phyloP scores from a whole-genome alignment of 2,797 vertebrate genomes.

The Ficedula albicollis region DNA sequence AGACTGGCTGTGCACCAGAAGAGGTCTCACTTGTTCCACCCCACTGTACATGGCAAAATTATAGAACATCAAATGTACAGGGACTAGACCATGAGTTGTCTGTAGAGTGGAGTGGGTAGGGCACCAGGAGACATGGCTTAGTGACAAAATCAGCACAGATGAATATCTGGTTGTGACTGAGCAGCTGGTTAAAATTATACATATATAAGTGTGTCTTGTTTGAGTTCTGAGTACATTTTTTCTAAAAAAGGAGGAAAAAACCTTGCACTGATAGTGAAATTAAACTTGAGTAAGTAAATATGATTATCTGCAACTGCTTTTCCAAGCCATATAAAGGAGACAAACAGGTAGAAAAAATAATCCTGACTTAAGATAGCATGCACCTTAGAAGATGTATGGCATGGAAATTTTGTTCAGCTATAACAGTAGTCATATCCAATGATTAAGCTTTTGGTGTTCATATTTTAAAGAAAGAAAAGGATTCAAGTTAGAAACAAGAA shows the following conservation, averaged over 20 bases:
- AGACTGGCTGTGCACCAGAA: neutral
- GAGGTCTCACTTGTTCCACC: neutral
- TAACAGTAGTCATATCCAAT: neutral
- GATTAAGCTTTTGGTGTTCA: neutral
- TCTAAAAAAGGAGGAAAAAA: neutral
- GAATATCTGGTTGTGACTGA: neutral
- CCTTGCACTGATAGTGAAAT: neutral
- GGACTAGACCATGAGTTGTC: neutral
- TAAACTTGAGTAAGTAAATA: neutral
- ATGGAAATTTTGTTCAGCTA: neutral
- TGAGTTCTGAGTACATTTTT: neutral
- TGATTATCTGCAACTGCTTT: neutral
- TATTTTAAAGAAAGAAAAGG: neutral
- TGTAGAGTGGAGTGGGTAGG: neutral
- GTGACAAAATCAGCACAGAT: neutral
- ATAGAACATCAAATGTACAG: neutral
- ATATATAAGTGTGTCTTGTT: neutral
- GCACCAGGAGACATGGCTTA: neutral
- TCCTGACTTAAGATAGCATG: neutral
- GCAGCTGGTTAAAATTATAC: neutral
- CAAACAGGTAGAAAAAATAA: neutral
- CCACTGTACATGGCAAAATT: neutral
- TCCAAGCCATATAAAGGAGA: neutral
- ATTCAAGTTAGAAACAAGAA: neutral
- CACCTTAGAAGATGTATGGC: accelerated